A percentile compares a stretch with the other conserved stretches of the same genome.
Evolutionary conservation across 2,113 vertebrate genomes (phyloP).

Genomic region (Callopanchax toddi): DNA sequence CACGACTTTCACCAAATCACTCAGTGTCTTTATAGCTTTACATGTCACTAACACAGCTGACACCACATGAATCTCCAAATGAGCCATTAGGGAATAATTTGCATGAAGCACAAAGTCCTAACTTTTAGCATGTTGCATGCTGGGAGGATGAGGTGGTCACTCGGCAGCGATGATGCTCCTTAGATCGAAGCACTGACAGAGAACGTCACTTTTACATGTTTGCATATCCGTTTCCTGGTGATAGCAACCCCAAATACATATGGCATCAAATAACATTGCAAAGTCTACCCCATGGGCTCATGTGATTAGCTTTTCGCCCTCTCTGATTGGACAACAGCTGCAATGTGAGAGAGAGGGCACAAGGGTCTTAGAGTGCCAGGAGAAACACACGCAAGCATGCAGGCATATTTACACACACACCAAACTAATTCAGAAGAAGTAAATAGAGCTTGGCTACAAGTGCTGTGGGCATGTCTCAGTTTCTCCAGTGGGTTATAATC

Average conservation of each 20-base stretch:
- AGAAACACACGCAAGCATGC: slow-evolving; percentile 50
- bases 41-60: slow-evolving; percentile 22
- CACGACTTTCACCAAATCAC: slow-evolving; percentile 36
- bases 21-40: slow-evolving; percentile 12
- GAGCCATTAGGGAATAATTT: not conserved
- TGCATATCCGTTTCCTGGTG: slow-evolving; percentile 55
- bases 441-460: slow-evolving; percentile 60
- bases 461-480: slow-evolving; percentile 64
- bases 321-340: slow-evolving; percentile 71
- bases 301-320: slow-evolving; percentile 62
- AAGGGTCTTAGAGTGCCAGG: slow-evolving; percentile 52
- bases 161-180: not conserved
- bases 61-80: slow-evolving; percentile 8
- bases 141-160: not conserved
- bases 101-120: slow-evolving; percentile 3
- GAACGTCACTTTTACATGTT: slow-evolving; percentile 51
- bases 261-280: slow-evolving; percentile 66
- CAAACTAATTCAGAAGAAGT: slow-evolving; percentile 55
- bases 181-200: slow-evolving; percentile 11
- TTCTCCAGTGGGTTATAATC: slow-evolving; percentile 63
- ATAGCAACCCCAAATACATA: slow-evolving; percentile 52
- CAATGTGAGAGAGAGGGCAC: slow-evolving; percentile 46
- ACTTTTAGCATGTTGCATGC: not conserved
- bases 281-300: slow-evolving; percentile 52
- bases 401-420: slow-evolving; percentile 28